Evolutionary conservation across 1,140 invertebrate genomes (phyloP), one percentile per base, ranked within the genome.

Genomic region (Drosophila ambigua): DNA sequence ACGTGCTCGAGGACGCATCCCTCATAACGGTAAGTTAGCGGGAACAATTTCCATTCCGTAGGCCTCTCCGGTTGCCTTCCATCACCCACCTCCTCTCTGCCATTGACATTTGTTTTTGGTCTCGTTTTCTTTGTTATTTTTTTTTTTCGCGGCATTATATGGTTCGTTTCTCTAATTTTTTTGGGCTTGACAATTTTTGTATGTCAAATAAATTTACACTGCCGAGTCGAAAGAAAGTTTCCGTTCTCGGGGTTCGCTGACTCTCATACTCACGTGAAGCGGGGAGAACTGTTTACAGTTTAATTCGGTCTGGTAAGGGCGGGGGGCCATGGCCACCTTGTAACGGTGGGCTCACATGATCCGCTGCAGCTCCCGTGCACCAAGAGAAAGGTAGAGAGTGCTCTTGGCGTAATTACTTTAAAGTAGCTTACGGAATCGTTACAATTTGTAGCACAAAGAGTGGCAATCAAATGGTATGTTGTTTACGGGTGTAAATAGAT

Each of bases 1-100:
- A 91, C 60, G 87, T 91, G 57, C 84, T 91, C n/a, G 90, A 91
- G 51, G 90, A 91, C 82, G 90, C 90, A 43, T 91, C 90, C 16
- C 71, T 91, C 53, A 91, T 91, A 75, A 91, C 90, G 87, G 90
- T 91, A 88, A 85, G 88, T 73, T 8, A 9, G 31, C 31, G 31
- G 7, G 7, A 31, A 8, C 28, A 31, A 31, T n/a, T 20, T 31
- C 26, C 46, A n/a, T 49, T 55, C 41, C 28, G 65, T 52, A 31
- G 49, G 39, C 48, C 46, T 51, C 24, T 35, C 15, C 20, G 68
- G 44, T 68, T 46, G 43, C 44, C 20, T 58, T 39, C 31, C 31
- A 39, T 39, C 46, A 9, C 31, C 8, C 8, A 31, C 8, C 31
- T 31, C 31, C 31, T 31, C 41, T 24, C 16, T 61, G 53, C 46